Percentiles rank a stretch among this genome's conserved stretches.
Conservation (phyloP, 2,113 vertebrate genomes). For the Bos indicus region DNA sequence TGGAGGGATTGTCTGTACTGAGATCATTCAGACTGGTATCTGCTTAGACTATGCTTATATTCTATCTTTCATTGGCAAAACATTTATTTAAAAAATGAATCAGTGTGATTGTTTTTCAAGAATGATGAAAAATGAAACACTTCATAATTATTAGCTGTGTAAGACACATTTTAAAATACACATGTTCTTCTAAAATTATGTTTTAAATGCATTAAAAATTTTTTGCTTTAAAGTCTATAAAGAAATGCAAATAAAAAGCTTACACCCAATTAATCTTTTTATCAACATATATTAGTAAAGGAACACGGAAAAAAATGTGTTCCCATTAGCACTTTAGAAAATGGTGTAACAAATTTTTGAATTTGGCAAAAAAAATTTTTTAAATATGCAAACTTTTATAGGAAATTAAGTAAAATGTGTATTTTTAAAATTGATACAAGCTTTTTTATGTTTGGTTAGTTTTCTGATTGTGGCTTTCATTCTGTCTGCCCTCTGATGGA, state of each 20-base stretch:
- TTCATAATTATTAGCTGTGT: background rate
- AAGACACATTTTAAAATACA: background rate
- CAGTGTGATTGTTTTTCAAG: background rate
- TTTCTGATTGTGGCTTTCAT: background rate
- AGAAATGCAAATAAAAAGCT: background rate
- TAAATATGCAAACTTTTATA: background rate
- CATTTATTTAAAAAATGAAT: slow-evolving; percentile 6
- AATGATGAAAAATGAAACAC: slow-evolving; percentile 1
- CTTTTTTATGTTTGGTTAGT: background rate
- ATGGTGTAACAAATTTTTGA: background rate
- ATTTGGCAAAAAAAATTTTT: background rate
- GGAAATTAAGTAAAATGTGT: background rate
- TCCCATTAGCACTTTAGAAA: background rate
- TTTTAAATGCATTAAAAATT: background rate
- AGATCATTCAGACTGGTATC: slow-evolving; percentile 97
- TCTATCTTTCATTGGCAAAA: background rate
- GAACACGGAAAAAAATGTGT: background rate
- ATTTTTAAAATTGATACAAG: background rate
- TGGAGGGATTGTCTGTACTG: slow-evolving; percentile 90
- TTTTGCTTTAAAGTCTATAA: background rate
- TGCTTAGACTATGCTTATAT: background rate
- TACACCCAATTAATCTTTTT: background rate
- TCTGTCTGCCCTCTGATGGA: background rate
- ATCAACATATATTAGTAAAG: background rate
- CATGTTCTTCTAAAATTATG: background rate